Conservation (phyloP, 2,888 invertebrate species). For the Myathropa florea region DNA sequence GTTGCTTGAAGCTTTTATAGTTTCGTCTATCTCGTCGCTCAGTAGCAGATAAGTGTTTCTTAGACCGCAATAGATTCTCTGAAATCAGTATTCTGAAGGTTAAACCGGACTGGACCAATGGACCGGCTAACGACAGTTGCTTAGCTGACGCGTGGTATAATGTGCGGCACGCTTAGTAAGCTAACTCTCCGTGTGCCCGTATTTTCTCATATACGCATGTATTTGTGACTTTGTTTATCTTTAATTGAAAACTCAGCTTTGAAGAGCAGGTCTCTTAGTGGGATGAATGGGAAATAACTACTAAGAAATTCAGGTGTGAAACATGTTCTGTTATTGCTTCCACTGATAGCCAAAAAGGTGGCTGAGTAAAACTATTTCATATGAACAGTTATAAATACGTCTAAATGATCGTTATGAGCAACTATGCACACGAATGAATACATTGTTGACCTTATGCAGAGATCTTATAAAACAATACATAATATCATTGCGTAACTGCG, state of each 20-base stretch:
- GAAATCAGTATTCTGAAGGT: constrained; percentile 57
- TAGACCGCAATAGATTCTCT: constrained; percentile 28
- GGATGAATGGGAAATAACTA: constrained; percentile 16
- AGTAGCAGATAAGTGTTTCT: background rate
- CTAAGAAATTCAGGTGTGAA: constrained; percentile 23
- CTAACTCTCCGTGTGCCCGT: background rate
- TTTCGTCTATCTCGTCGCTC: constrained; percentile 7
- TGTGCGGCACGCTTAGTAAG: constrained; percentile 17
- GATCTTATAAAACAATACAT: too few relatives aligned
- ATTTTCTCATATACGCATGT: background rate
- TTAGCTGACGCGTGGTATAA: constrained; percentile 12
- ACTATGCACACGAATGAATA: too few relatives aligned
- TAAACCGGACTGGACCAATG: constrained; percentile 17
- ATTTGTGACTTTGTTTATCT: background rate
- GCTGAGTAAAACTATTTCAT: background rate
- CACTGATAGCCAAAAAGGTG: background rate
- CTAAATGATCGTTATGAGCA: too few relatives aligned
- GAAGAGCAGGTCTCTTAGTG: background rate
- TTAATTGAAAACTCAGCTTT: background rate
- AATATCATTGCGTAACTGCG: too few relatives aligned
- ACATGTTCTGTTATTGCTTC: background rate
- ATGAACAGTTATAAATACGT: background rate
- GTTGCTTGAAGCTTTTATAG: constrained; percentile 56
- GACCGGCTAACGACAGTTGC: constrained; percentile 11
- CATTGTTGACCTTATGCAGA: too few relatives aligned